Evolutionary conservation across 92 coral and sea anemone genomes (phyloP), one percentile per base, ranked within the genome.

Genomic region (Zoanthus sansibaricus): DNA sequence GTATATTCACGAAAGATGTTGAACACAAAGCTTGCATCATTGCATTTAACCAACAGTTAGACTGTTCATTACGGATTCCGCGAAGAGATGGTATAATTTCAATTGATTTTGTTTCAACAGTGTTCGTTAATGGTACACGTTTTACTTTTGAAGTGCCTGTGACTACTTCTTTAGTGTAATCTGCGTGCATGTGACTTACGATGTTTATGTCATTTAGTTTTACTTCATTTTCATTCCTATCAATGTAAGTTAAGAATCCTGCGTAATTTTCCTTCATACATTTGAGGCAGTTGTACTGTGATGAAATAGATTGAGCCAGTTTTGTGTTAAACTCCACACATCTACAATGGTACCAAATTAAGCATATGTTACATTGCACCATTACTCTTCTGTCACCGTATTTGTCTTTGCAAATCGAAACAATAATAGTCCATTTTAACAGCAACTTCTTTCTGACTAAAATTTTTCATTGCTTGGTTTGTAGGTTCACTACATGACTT

Each of bases 1-100:
- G 46, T 32, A 69, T 25, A 69, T 25, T 42, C 15, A 25, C 73
- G 73, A 69, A 7, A 42, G 44, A 25, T 25, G 73, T 69, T 69
- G 73, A 25, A 32, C 73, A 69, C 73, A 69, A 25, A 25, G 73
- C 73, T 69, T 69, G 73, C 46, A 69, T 25, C 7, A 69, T 32
- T 69, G 73, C 42, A 32, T 69, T 69, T 42, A 69, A 13, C 46
- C 73, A 69, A 32, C 73, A 69, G 46, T 69, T 69, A 69, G 73
- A 69, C 42, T 11, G 73, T 25, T 69, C 73, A 69, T 69, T 69
- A 32, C 73, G 44, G 73, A 69, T 69, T 25, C 73, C 44, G 42
- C 12, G 73, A 25, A 69, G 46, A 25, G 73, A 69, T 32, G 73
- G 46, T 69, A 25, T 32, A 69, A 69, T 69, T 69, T 69, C 45